A percentile compares a stretch with the other conserved stretches of the same genome.
These are phyloP conservation scores for Lissocephala sabroskyi DNA, from an alignment of 2,888 invertebrate species.

Conservation along the genomic window DNA sequence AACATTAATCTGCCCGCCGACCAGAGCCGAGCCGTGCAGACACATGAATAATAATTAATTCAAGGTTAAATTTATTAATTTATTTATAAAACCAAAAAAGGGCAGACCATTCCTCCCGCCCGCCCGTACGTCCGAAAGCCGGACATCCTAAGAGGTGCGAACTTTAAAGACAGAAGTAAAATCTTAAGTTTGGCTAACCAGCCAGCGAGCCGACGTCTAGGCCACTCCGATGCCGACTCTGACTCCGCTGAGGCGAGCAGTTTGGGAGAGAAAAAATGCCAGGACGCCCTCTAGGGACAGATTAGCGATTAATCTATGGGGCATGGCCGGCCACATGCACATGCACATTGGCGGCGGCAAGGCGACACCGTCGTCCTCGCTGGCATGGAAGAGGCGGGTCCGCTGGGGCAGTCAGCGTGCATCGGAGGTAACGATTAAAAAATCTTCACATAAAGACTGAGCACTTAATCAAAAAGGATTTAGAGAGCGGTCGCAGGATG, in stretches of 20 bases:
- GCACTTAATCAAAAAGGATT: conserved; percentile 64
- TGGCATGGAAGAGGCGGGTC: not conserved
- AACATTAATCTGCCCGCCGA: conserved; percentile 51
- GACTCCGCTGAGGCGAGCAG: conserved; percentile 23
- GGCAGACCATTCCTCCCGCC: too few species aligned
- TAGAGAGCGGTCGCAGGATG: conserved; percentile 17
- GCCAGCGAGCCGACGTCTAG: conserved; percentile 41
- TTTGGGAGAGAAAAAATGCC: conserved; percentile 40
- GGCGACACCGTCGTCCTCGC: conserved; percentile 9
- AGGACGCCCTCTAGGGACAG: conserved; percentile 70
- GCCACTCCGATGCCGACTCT: conserved; percentile 10
- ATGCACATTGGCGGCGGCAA: conserved; percentile 32
- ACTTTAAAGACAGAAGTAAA: conserved; percentile 2
- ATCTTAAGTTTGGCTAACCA: too few species aligned
- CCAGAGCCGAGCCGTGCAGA: conserved; percentile 1
- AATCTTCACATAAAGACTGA: conserved; percentile 61
- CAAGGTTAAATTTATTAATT: conserved; percentile 65
- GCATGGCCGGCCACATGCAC: conserved; percentile 59
- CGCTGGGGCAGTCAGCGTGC: conserved; percentile 12
- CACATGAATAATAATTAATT: conserved; percentile 60
- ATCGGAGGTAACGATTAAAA: conserved; percentile 56
- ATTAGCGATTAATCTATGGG: conserved; percentile 70
- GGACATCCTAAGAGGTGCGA: conserved; percentile 1
- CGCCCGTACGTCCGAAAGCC: too few species aligned
- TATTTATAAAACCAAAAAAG: conserved; percentile 42